Evolutionary conservation across 2,113 vertebrate genomes (phyloP), one percentile per base, ranked within the genome.

Genomic region (Trinectes maculatus): DNA sequence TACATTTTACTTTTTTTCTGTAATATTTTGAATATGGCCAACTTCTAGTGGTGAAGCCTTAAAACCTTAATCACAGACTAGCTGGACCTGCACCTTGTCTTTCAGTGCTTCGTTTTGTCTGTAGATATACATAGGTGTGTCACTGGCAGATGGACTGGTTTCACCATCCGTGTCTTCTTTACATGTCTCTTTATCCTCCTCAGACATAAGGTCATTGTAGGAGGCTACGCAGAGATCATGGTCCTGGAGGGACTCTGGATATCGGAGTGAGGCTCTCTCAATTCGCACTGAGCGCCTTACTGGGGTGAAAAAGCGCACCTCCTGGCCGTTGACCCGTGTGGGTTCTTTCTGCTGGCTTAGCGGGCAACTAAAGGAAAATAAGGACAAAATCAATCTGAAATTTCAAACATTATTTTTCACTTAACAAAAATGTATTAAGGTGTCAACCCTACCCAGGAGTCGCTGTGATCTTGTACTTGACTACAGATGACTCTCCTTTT

Each of bases 381-480:
- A 13, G 29, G 12, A 65, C 8, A 26, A 29, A 16, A 31, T 21
- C 2, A 36, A n/a, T n/a, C n/a, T n/a, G n/a, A 6, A 8, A 42
- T 42, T 24, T 44, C 21, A 1, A 24, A 29, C 7, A 29, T 29
- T 29, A 4, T 8, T 4, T n/a, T 16, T 16, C 15, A 3, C 16
- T 16, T 39, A 9, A 25, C 10, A 1, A 6, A 16, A 26, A n/a
- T 29, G 12, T 28, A 7, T n/a, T 3, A 3, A 16, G 4, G 19
- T n/a, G 13, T n/a, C 4, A 39, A 26, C 68, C 73, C 15, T 67
- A 92, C 93, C 90, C 90, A 1, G 93, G 91, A 18, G 93, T 93
- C 1, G 80, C 78, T 3, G 93, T 93, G 43, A 93, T 91, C 79
- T 91, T 93, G 79, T 92, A 94, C 81, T 93, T 94, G 58, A 94